Evolutionary conservation across 1,140 invertebrate species (phyloP), one percentile per base, ranked within the genome.

Genomic region (Calycopis cecrops): DNA sequence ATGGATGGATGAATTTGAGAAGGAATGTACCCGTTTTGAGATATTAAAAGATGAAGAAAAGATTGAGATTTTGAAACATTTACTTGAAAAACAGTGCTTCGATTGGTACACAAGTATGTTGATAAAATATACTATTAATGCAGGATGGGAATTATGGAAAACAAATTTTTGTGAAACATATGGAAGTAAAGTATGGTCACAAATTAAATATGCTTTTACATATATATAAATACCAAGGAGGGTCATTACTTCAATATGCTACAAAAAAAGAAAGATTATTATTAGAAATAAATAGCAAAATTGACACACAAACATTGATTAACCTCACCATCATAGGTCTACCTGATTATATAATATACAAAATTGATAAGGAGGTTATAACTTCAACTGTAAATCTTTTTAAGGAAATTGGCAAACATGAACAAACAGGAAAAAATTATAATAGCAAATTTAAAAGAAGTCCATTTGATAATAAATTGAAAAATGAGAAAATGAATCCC

Each of bases 171-270:
- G 62, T 63, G 69, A 73, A 54, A 69, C 69, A 16, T 78, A 63
- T 62, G 62, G 53, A 55, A 69, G 69, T 55, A 71, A 75, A 60
- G 69, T 68, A 50, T 80, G 73, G 69, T 62, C 51, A 1, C 56
- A 60, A 58, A 48, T 72, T 0, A 74, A 52, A 54, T 79, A 75
- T 67, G 75, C 71, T 16, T 63, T 69, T 54, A 48, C 42, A 48
- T 79, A n/a, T n/a, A n/a, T n/a, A 63, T 60, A 78, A 59, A 62
- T 69, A 44, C 33, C 49, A 65, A 59, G 49, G 35, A 18, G 70
- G 75, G 1, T 73, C 62, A n/a, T 67, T 79, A 55, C 9, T 76
- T 35, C 71, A 62, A 64, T 77, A 81, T 76, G 74, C 69, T 4
- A 56, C 65, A 28, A 77, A 62, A 59, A 77, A 73, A 59, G 67